Evolutionary conservation across 2,113 vertebrate genomes (phyloP).

Genomic region (Polypterus senegalus): DNA sequence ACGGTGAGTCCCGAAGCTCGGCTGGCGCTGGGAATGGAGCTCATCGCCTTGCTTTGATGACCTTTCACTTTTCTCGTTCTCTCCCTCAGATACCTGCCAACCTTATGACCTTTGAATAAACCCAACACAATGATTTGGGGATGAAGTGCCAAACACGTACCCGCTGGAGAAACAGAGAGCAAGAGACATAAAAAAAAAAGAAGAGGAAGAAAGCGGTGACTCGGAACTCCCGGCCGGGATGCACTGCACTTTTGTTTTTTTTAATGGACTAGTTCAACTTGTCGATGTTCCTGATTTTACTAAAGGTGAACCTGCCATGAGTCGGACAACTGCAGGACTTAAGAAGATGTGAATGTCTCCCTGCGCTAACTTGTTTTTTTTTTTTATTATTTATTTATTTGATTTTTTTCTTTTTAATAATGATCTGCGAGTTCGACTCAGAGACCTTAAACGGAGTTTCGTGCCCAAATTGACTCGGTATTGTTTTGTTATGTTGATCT

Average conservation of each 20-base stretch:
- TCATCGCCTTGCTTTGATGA: too few species aligned
- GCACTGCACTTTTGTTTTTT: too few species aligned
- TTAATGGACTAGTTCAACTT: too few species aligned
- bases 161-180: too few species aligned
- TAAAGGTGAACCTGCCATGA: not conserved
- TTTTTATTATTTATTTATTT: conserved; percentile 40
- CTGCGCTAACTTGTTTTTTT: conserved; percentile 24
- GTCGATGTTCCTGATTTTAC: too few species aligned
- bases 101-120: conserved; percentile 88
- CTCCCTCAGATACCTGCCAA: conserved; percentile 75
- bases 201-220: too few species aligned
- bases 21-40: too few species aligned
- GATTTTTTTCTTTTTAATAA: conserved; percentile 11
- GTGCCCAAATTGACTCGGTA: too few species aligned
- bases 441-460: too few species aligned
- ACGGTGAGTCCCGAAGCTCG: not conserved
- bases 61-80: conserved; percentile 11
- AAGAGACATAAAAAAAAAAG: conserved; percentile 6
- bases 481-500: conserved; percentile 40
- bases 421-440: too few species aligned
- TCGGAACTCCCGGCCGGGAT: too few species aligned
- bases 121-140: conserved; percentile 24
- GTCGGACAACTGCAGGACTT: conserved; percentile 20
- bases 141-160: conserved; percentile 53
- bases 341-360: conserved; percentile 20